These are phyloP conservation scores for Nezara viridula DNA, from an alignment of 2,888 invertebrate genomes.

Conservation along the genomic window DNA sequence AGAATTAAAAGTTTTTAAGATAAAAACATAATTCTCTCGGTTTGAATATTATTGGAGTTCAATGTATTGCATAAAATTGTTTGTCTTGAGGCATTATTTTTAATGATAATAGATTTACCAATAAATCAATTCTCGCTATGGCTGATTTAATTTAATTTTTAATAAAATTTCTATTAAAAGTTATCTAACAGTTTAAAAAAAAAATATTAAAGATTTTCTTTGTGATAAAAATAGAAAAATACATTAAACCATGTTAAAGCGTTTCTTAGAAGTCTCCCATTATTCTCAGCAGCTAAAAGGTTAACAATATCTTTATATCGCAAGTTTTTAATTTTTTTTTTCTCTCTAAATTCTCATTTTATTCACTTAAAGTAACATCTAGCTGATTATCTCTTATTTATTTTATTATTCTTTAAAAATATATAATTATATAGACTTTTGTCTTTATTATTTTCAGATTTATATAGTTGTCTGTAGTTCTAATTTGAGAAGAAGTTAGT, in stretches of 20 bases:
- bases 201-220: not conserved
- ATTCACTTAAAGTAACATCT: not conserved
- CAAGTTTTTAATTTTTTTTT: not conserved
- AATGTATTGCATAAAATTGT: no score
- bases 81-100: no score
- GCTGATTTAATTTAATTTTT: no score
- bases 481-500: no score
- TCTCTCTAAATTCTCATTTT: not conserved
- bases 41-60: no score
- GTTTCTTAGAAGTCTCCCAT: not conserved
- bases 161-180: no score
- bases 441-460: not conserved
- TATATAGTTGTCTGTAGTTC: no score
- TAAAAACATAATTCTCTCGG: no score
- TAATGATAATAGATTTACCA: no score
- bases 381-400: not conserved
- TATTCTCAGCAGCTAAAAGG: not conserved
- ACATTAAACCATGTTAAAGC: not conserved
- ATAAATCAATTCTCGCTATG: no score
- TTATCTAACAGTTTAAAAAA: no score
- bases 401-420: not conserved
- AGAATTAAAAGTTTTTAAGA: no score
- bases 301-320: not conserved
- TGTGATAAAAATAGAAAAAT: not conserved
- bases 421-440: not conserved